Percentiles rank a stretch among this genome's conserved stretches.
Conservation (phyloP, 1,140 invertebrate species). For the Subanguina moxae region DNA sequence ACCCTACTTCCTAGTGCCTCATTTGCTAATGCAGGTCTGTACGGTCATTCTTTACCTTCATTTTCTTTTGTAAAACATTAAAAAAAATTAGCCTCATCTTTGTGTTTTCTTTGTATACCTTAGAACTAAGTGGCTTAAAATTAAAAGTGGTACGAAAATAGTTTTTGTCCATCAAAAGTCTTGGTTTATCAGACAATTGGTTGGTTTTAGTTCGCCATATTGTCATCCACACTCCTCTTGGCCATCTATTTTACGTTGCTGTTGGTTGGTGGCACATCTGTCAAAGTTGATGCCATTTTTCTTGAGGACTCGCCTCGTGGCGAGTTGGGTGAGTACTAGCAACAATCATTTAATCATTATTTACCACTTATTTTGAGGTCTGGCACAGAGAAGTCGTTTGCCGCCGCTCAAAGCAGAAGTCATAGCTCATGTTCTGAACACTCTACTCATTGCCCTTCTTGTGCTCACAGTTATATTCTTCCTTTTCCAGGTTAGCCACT, state of each 20-base stretch:
- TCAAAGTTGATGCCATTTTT: slow-evolving; percentile 35
- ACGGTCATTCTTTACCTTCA: no score
- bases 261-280: slow-evolving; percentile 34
- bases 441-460: slow-evolving; percentile 12
- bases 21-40: slow-evolving; percentile 36
- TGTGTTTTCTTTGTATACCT: no score
- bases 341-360: neutral
- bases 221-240: slow-evolving; percentile 17
- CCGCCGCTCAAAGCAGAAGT: slow-evolving; percentile 10
- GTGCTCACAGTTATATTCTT: slow-evolving; percentile 11
- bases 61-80: no score
- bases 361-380: slow-evolving; percentile 16
- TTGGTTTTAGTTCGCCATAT: slow-evolving; percentile 29
- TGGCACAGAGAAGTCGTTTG: slow-evolving; percentile 12
- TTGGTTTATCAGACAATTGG: neutral
- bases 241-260: slow-evolving; percentile 24
- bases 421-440: slow-evolving; percentile 18
- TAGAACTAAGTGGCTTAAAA: no score
- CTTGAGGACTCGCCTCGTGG: slow-evolving; percentile 37
- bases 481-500: neutral
- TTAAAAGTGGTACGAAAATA: no score
- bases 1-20: slow-evolving; percentile 35
- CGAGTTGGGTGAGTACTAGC: slow-evolving; percentile 26
- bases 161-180: neutral
- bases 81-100: no score